These are phyloP conservation scores for Campopleginae sp. DNA, from an alignment of 2,888 invertebrate species.

Conservation along the genomic window DNA sequence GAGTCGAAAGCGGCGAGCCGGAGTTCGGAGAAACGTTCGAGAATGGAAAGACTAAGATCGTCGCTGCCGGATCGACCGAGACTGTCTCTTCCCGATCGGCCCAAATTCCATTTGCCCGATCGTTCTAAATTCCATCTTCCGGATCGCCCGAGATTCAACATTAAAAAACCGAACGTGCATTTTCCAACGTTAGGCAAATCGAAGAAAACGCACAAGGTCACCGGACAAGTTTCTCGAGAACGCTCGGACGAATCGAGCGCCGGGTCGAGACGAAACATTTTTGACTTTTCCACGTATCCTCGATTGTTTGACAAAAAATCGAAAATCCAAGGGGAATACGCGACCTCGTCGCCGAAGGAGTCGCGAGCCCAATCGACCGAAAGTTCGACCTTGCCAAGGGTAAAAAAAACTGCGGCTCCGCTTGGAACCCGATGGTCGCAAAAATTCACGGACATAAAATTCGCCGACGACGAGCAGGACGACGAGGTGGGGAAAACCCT, in stretches of 20 bases:
- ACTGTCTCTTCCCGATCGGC: slow-evolving; percentile 83
- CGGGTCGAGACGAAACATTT: slow-evolving; percentile 86
- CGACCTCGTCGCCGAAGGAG: slow-evolving; percentile 85
- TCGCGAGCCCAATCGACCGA: slow-evolving; percentile 85
- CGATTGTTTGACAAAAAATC: slow-evolving; percentile 86
- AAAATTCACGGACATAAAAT: slow-evolving; percentile 79
- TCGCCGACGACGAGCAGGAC: slow-evolving; percentile 76
- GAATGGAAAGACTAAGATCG: slow-evolving; percentile 87
- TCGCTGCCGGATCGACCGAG: slow-evolving; percentile 87
- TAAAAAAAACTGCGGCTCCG: slow-evolving; percentile 84
- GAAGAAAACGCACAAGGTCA: slow-evolving; percentile 73
- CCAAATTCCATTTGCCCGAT: slow-evolving; percentile 84
- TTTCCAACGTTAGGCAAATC: slow-evolving; percentile 78
- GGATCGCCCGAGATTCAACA: slow-evolving; percentile 86
- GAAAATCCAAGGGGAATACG: slow-evolving; percentile 81
- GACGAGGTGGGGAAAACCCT: slow-evolving; percentile 70
- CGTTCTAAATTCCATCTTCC: slow-evolving; percentile 86
- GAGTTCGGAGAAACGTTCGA: slow-evolving; percentile 76
- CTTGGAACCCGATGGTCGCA: slow-evolving; percentile 86
- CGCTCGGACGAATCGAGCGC: slow-evolving; percentile 85
- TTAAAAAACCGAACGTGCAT: slow-evolving; percentile 86
- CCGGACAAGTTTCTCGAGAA: slow-evolving; percentile 79
- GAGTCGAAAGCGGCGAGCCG: slow-evolving; percentile 60
- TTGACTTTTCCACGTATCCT: slow-evolving; percentile 92
- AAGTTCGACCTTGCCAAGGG: slow-evolving; percentile 88